Percentiles rank a stretch among this genome's conserved stretches.
These are phyloP conservation scores for Tolmerus cingulatus DNA, from an alignment of 2,888 invertebrate genomes.

Conservation along the genomic window DNA sequence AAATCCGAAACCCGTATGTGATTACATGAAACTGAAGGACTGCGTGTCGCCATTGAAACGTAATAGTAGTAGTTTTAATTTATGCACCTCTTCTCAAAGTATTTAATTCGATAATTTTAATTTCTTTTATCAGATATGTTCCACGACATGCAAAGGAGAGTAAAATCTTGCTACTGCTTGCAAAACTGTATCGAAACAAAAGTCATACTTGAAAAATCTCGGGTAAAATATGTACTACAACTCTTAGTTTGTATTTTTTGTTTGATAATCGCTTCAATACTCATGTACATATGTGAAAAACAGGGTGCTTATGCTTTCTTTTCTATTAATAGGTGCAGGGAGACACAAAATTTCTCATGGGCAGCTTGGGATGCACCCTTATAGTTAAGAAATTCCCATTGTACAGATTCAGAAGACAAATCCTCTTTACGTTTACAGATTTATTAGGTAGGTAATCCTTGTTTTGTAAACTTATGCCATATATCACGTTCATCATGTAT, in stretches of 20 bases:
- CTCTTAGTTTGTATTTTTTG: not conserved
- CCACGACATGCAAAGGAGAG: not conserved
- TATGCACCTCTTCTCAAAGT: not conserved
- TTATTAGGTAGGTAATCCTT: constrained; percentile 60
- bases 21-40: constrained; percentile 50
- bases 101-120: not conserved
- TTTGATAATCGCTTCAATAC: too few species aligned
- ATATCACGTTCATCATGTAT: not conserved
- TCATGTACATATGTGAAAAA: too few species aligned
- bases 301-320: not conserved
- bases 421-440: constrained; percentile 61
- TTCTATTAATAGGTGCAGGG: constrained; percentile 49
- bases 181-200: constrained; percentile 58
- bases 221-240: not conserved
- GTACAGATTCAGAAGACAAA: constrained; percentile 57
- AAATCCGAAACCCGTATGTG: constrained; percentile 49
- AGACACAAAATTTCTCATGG: constrained; percentile 54
- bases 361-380: constrained; percentile 53
- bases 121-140: not conserved
- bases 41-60: constrained; percentile 56
- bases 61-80: constrained; percentile 46
- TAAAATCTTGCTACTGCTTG: constrained; percentile 54
- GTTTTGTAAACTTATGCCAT: not conserved
- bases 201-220: constrained; percentile 46
- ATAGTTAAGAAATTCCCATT: constrained; percentile 55